phyloP scores from a whole-genome alignment of 2,113 vertebrate genomes.

The Thryonomys swinderianus region DNA sequence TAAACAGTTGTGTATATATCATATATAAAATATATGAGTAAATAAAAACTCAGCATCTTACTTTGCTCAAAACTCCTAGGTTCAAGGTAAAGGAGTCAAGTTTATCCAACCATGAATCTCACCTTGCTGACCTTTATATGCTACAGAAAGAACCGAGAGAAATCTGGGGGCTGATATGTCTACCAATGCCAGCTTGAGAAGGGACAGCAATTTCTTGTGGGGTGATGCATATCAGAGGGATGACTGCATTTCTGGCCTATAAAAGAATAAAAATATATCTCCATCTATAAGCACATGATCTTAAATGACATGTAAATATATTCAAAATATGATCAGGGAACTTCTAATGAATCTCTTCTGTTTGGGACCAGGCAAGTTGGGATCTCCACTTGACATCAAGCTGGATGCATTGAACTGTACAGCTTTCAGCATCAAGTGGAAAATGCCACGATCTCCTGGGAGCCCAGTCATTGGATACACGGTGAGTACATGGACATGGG shows the following conservation, averaged over 20 bases:
- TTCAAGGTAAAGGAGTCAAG: neutral
- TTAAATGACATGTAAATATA: neutral
- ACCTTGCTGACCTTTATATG: neutral
- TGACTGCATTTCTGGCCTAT: neutral
- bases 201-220: neutral
- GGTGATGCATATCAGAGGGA: neutral
- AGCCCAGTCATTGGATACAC: conserved; percentile 93
- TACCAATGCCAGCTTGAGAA: neutral
- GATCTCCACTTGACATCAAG: conserved; percentile 92
- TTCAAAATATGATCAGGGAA: neutral
- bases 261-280: neutral
- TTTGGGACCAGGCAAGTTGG: conserved; percentile 90
- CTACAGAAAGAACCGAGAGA: neutral
- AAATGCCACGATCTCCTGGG: conserved; percentile 90
- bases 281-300: neutral
- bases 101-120: neutral
- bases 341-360: conserved; percentile 72
- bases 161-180: neutral
- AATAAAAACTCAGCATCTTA: neutral
- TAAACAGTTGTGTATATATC: neutral
- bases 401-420: conserved; percentile 95
- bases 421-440: conserved; percentile 93
- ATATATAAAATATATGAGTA: neutral
- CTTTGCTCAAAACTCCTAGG: neutral
- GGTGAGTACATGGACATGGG: conserved; percentile 81